Conservation (phyloP, 2,797 vertebrate genomes). For the Gymnoscopelus braueri region DNA sequence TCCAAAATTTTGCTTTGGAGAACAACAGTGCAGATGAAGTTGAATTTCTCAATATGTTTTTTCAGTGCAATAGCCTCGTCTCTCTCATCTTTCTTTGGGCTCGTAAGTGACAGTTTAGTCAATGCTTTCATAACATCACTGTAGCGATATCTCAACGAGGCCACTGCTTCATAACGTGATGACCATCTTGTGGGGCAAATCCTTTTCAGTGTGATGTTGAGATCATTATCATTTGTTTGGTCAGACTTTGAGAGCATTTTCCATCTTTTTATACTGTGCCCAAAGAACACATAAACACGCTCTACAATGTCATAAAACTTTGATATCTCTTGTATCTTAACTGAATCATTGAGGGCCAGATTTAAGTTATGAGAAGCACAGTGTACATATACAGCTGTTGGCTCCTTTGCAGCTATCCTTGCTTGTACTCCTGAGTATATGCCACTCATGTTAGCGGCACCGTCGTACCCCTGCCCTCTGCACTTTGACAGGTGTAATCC, state of each 20-base stretch:
- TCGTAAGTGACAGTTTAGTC: neutral
- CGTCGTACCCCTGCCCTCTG: slow-evolving; percentile 13
- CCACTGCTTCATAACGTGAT: no score
- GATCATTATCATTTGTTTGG: no score
- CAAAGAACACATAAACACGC: neutral
- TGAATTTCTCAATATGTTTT: neutral
- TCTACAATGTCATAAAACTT: neutral
- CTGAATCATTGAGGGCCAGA: neutral
- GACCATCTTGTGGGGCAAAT: no score
- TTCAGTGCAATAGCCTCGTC: neutral
- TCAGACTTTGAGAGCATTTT: no score
- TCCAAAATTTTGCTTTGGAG: neutral
- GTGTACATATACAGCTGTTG: neutral
- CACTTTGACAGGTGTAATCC: neutral
- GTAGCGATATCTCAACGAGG: neutral
- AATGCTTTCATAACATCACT: neutral
- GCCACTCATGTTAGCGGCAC: neutral
- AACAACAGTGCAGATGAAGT: neutral
- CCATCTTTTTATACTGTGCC: no score
- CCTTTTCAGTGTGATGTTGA: no score
- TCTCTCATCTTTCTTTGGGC: neutral
- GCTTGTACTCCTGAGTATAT: neutral
- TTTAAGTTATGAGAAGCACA: neutral
- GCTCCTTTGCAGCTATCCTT: neutral
- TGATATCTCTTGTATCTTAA: neutral